phyloP scores from a whole-genome alignment of 2,113 vertebrate genomes.

The Philantomba maxwellii region DNA sequence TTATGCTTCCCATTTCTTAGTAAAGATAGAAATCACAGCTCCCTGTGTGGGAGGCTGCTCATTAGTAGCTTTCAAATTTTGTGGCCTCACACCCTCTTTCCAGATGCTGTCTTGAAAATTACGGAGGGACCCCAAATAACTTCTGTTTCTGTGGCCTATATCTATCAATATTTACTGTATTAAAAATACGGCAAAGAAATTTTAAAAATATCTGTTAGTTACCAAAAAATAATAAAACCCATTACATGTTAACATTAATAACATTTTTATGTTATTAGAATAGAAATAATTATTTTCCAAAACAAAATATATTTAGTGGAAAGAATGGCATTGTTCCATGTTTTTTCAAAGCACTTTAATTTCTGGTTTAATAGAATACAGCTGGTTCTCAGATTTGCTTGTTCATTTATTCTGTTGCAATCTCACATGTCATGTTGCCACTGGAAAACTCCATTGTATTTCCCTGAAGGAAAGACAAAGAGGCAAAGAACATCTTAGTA shows the following conservation, averaged over 20 bases:
- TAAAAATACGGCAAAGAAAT: not conserved
- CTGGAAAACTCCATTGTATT: not conserved
- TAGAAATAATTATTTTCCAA: not conserved
- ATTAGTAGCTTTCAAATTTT: not conserved
- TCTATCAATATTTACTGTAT: not conserved
- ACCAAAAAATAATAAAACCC: not conserved
- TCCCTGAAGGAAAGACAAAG: not conserved
- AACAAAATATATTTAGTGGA: not conserved
- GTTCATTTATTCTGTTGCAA: not conserved
- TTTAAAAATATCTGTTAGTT: not conserved
- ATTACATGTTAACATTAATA: not conserved
- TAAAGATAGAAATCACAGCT: accelerated
- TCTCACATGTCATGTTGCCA: not conserved
- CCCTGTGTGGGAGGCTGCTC: not conserved
- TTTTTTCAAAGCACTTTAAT: not conserved
- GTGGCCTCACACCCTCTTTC: not conserved
- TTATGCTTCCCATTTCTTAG: not conserved
- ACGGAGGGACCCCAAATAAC: not conserved
- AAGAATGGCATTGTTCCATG: too few species aligned
- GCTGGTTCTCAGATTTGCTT: not conserved
- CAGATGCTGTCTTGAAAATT: not conserved
- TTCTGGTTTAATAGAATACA: not conserved
- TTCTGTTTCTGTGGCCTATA: not conserved
- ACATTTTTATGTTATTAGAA: not conserved
- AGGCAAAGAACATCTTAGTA: not conserved